A percentile compares a stretch with the other conserved stretches of the same genome.
phyloP scores from a whole-genome alignment of 2,797 vertebrate genomes.

The Syngnathus acus region DNA sequence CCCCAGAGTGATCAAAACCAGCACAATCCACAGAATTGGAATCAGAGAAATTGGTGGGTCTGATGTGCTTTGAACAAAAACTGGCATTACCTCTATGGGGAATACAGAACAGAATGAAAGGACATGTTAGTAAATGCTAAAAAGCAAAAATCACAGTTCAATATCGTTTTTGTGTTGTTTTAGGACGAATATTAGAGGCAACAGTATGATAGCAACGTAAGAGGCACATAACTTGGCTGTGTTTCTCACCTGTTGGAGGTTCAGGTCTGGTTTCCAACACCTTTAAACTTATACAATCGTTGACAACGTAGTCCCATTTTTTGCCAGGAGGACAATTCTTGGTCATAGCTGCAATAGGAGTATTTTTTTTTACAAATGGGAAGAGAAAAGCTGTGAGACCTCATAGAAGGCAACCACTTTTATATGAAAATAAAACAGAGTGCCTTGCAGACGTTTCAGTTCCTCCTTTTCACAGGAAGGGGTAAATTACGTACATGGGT shows the following conservation, averaged over 20 bases:
- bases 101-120: not conserved
- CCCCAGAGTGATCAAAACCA: conserved; percentile 38
- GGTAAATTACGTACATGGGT: conserved; percentile 37
- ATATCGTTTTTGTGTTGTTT: not conserved
- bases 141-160: not conserved
- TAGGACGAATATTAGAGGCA: not conserved
- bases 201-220: not conserved
- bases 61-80: not conserved
- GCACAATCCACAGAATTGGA: conserved; percentile 49
- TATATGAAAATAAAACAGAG: conserved; percentile 53
- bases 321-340: conserved; percentile 44
- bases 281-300: fast-evolving
- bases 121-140: not conserved
- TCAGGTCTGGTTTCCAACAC: fast-evolving
- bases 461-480: conserved; percentile 53
- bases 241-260: conserved; percentile 42
- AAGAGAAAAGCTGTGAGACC: not conserved
- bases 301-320: conserved; percentile 30
- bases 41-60: conserved; percentile 8
- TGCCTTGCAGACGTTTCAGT: conserved; percentile 55
- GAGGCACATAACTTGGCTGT: not conserved
- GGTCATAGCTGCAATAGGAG: conserved; percentile 3
- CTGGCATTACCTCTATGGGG: conserved; percentile 16
- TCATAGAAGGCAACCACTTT: not conserved
- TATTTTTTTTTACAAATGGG: not conserved